Base-by-base conservation (phyloP, 2,797 vertebrate species). In the Sandelia bainsii region DNA sequence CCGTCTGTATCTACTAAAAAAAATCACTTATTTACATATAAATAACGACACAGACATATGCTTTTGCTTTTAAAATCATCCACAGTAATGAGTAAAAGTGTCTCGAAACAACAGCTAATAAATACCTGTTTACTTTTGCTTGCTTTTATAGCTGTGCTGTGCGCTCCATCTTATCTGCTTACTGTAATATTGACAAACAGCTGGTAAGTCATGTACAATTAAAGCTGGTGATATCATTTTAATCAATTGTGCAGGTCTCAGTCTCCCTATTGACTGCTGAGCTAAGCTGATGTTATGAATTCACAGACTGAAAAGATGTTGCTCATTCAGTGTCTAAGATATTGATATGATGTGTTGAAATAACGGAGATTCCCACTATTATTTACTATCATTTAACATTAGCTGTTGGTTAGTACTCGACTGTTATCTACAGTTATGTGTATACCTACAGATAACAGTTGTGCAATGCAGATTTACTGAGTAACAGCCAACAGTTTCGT, bases 261-360 rank as follows among this genome's bases (percentile, higher is more conserved):
- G 61, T 23, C 59, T 63, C 7, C 23, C 44, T 14, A 57, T 42
- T 50, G 60, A 29, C 57, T 58, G 45, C 17, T 51, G 22, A 40
- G 11, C 22, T 50, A 39, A 62, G 58, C 23, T 39, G 23, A 50
- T 3, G 14, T 49, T 44, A 25, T 25, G 40, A 34, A 22, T 49
- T 40, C 19, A 67, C n/a, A 61, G 17, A 62, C 42, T 39, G 10
- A 48, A 34, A 71, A 10, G 42, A 60, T 56, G 44, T 44, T 50
- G 45, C 16, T 45, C 25, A 25, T 22, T 20, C 51, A 14, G 9
- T 49, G 44, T 45, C 39, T 12, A 62, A 46, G 27, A 56, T 39
- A 53, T 2, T 39, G 32, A 56, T 62, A 49, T 44, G 56, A 51
- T 42, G 12, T 52, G 44, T 23, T 46, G 22, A 53, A 54, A 19